Base-by-base conservation (phyloP, 2,888 invertebrate species). In the Acronicta leporina region DNA sequence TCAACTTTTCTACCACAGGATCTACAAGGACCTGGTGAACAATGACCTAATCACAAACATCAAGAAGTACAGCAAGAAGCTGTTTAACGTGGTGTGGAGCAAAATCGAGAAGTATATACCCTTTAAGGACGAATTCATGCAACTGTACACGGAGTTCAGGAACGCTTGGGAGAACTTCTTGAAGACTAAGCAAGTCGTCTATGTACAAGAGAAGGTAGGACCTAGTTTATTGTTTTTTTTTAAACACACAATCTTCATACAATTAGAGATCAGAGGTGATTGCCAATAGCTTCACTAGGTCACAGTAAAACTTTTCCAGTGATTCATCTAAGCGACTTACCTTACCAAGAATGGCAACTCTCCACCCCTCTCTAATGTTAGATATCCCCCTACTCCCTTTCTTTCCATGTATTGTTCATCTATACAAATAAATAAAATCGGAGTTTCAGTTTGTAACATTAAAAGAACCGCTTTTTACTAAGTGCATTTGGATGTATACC, bases 41-140 rank as follows among this genome's bases (percentile, higher is more conserved):
- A 97, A 98, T 82, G 97, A 97, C 78, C 95, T 97, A 0, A 93
- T 97, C 25, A 97, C 97, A 0, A 97, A 97, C 84, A 94, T 97
- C 38, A 96, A 96, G 82, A 98, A 97, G 82, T 98, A 98, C 87
- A 95, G 95, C 0, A 92, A 90, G 44, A 94, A 97, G 46, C 87
- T 96, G 0, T 96, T 96, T 94, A 95, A 95, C 57, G 88, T 88
- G 0, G 74, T 94, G 0, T 94, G 94, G 94, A 68, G 68, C 40
- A 93, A 93, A 67, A 82, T 94, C 0, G 92, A 92, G 73, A 90
- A 91, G 58, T 93, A 91, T 67, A 91, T 94, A 4, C 94, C 94
- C 0, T 94, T 94, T 80, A 92, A 92, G 50, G 94, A 94, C 20
- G 94, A 94, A 60, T 77, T 92, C 38, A 79, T 75, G 11, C 92